These are phyloP conservation scores for Cheilosia vulpina DNA, from an alignment of 2,888 invertebrate species.

Conservation along the genomic window DNA sequence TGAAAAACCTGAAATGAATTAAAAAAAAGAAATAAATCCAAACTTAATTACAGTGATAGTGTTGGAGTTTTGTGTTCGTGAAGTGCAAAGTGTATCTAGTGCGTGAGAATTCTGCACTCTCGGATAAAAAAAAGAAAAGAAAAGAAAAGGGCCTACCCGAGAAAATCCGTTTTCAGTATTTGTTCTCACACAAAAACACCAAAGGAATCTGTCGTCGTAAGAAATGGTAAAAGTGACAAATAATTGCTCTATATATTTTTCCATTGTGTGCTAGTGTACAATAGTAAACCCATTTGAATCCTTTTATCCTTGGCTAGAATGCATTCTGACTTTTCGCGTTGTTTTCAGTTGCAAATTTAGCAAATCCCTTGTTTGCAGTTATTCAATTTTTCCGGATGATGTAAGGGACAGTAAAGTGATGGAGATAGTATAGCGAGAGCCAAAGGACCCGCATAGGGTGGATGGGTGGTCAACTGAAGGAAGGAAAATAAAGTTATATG, in stretches of 20 bases:
- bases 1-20: constrained; percentile 34
- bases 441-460: constrained; percentile 35
- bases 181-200: constrained; percentile 22
- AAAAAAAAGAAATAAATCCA: constrained; percentile 13
- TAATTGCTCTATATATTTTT: constrained; percentile 1
- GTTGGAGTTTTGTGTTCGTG: constrained; percentile 22
- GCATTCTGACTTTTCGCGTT: constrained; percentile 8
- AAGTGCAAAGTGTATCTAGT: constrained; percentile 64
- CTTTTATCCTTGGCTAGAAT: constrained; percentile 19
- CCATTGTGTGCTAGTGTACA: not conserved
- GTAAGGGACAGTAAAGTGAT: constrained; percentile 55
- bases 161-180: constrained; percentile 28
- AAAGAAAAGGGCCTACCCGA: constrained; percentile 30
- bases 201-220: constrained; percentile 18
- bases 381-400: constrained; percentile 66
- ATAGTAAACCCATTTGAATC: constrained; percentile 29
- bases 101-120: constrained; percentile 49
- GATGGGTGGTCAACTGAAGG: constrained; percentile 61
- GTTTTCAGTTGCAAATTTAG: constrained; percentile 3
- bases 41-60: constrained; percentile 6
- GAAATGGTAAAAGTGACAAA: constrained; percentile 60
- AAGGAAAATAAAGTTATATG: constrained; percentile 53
- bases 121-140: constrained; percentile 7
- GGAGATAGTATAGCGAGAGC: constrained; percentile 37
- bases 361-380: constrained; percentile 43